Evolutionary conservation across 2,888 invertebrate species (phyloP), one percentile per base, ranked within the genome.

Genomic region (Agrochola lychnidis): DNA sequence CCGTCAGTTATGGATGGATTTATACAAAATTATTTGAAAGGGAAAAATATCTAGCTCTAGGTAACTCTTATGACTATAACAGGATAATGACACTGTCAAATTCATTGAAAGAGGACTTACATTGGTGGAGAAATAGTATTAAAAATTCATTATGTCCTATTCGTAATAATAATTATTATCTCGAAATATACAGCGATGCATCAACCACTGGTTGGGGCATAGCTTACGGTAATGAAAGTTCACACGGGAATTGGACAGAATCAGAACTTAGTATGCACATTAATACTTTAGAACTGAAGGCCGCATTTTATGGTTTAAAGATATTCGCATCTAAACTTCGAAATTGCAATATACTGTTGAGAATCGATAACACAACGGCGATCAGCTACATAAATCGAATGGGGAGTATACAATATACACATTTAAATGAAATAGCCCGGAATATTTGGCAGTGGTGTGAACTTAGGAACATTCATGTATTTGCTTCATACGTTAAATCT

Each of bases 171-270:
- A 19, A 73, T 70, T 66, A 73, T n/a, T 42, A 4, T 42, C 5
- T 78, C 10, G 70, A 66, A 70, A 73, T 78, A 22, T 73, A 69
- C 5, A 64, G 64, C 6, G 77, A 76, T 56, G 76, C 76, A 19
- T 76, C 71, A 30, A n/a, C 7, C n/a, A 59, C 59, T 5, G 73
- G 73, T 16, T 73, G 73, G 70, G 70, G 69, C n/a, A 16, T 61
- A 66, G 53, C 59, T 14, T 73, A 73, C 25, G 36, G 25, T 3
- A 25, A 6, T 53, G 14, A 64, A 70, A 59, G 70, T 25, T 10
- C 59, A 61, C 7, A 19, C 25, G 61, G 70, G 25, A 53, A 42
- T n/a, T 40, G 73, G 70, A 70, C 59, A 30, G 22, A 53, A 19
- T 19, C 25, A 30, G 64, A 73, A 64, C 42, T 57, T 30, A 30